Evolutionary conservation across 2,888 invertebrate species (phyloP).

Genomic region (Conus canariensis): DNA sequence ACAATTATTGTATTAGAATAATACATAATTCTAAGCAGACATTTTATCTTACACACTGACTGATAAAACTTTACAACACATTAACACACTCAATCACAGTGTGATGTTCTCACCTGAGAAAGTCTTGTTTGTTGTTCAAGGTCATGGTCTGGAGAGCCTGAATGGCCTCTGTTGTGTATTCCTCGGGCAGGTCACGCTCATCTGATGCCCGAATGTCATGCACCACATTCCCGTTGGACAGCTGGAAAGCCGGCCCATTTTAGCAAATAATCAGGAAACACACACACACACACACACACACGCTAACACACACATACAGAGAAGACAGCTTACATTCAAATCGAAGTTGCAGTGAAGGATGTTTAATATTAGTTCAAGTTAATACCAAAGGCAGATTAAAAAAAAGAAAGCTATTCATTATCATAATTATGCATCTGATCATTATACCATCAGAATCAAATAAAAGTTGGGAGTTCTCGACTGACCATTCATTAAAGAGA

Average conservation of each 20-base stretch:
- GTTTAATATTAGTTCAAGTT: no score
- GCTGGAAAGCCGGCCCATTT: not conserved
- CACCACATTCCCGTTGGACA: not conserved
- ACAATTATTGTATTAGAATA: no score
- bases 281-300: not conserved
- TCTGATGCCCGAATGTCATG: slow-evolving; percentile 23
- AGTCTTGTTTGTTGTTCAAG: slow-evolving; percentile 42
- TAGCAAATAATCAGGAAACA: not conserved
- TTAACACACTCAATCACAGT: no score
- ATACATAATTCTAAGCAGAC: no score
- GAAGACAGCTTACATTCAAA: not conserved
- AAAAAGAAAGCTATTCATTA: no score
- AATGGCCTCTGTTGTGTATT: slow-evolving; percentile 41
- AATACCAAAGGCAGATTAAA: no score
- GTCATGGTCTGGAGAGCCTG: slow-evolving; percentile 38
- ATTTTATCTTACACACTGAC: no score
- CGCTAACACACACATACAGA: not conserved
- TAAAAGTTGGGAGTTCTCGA: no score
- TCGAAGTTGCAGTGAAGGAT: not conserved
- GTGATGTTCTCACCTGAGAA: slow-evolving; percentile 46
- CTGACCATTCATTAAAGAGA: no score
- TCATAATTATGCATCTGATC: no score
- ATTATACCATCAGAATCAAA: no score
- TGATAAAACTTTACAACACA: no score
- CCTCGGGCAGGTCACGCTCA: slow-evolving; percentile 32